These are phyloP conservation scores for Gastrophysa polygoni DNA, from an alignment of 2,888 invertebrate genomes.

Conservation along the genomic window DNA sequence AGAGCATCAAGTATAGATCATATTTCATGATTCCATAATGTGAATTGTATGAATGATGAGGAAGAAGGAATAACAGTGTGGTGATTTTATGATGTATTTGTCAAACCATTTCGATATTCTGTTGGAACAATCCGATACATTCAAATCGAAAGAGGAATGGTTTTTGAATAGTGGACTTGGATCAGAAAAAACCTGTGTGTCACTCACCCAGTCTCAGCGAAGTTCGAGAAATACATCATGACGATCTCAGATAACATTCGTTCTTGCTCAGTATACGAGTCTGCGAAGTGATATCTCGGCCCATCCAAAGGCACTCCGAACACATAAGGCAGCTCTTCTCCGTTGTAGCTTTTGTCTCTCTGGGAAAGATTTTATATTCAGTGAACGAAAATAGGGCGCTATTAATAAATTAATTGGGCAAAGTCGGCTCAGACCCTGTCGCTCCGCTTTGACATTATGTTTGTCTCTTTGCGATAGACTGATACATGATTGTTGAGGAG, in stretches of 20 bases:
- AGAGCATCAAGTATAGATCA: no score
- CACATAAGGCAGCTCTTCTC: slow-evolving; percentile 87
- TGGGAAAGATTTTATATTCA: slow-evolving; percentile 50
- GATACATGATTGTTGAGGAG: no score
- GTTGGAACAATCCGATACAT: no score
- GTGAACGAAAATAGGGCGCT: slow-evolving; percentile 39
- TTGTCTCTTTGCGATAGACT: background rate
- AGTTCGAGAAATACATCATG: slow-evolving; percentile 90
- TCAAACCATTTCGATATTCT: no score
- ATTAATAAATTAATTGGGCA: slow-evolving; percentile 34
- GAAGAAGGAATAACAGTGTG: no score
- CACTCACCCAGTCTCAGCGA: slow-evolving; percentile 85
- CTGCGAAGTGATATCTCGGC: slow-evolving; percentile 70
- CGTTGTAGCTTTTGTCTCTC: slow-evolving; percentile 78
- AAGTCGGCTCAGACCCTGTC: slow-evolving; percentile 10
- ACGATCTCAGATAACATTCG: slow-evolving; percentile 81
- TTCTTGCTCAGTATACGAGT: slow-evolving; percentile 78
- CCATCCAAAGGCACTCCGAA: slow-evolving; percentile 81
- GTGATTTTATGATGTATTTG: no score
- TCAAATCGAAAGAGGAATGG: no score
- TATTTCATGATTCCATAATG: no score
- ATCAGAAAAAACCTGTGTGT: no score
- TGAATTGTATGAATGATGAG: no score
- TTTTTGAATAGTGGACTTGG: no score
- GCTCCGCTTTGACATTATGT: background rate